A percentile compares a stretch with the other conserved stretches of the same genome.
These are phyloP conservation scores for Rynchops niger DNA, from an alignment of 2,113 vertebrate species.

Conservation along the genomic window DNA sequence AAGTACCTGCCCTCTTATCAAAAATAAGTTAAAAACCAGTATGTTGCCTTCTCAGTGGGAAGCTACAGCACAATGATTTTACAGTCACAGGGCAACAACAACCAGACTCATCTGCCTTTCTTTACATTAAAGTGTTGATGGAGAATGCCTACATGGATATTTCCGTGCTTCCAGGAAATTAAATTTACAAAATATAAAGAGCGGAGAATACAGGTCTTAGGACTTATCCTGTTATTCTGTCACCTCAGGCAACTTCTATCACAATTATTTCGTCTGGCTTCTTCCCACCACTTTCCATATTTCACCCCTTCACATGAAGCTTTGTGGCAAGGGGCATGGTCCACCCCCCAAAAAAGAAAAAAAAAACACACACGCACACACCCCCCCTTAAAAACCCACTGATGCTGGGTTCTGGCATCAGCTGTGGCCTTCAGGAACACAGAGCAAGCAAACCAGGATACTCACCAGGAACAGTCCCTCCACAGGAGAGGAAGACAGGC, in stretches of 20 bases:
- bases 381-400: fast-evolving
- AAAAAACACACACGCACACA: not conserved
- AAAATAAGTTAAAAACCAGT: not conserved
- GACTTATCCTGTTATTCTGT: not conserved
- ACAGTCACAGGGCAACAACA: not conserved
- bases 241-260: not conserved
- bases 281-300: not conserved
- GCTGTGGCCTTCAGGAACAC: not conserved
- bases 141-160: not conserved
- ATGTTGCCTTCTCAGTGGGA: not conserved
- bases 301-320: not conserved
- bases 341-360: not conserved
- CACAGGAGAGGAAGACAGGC: not conserved
- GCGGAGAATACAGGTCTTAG: not conserved
- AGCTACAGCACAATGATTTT: not conserved
- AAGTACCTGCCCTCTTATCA: not conserved
- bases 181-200: not conserved
- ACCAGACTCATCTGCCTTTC: not conserved
- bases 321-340: not conserved
- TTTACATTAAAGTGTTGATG: not conserved
- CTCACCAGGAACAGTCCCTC: not conserved
- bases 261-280: not conserved
- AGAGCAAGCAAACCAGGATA: not conserved
- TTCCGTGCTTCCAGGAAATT: not conserved
- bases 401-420: not conserved